Conservation (phyloP, 2,797 vertebrate species). For the Amphiprion clarkii region DNA sequence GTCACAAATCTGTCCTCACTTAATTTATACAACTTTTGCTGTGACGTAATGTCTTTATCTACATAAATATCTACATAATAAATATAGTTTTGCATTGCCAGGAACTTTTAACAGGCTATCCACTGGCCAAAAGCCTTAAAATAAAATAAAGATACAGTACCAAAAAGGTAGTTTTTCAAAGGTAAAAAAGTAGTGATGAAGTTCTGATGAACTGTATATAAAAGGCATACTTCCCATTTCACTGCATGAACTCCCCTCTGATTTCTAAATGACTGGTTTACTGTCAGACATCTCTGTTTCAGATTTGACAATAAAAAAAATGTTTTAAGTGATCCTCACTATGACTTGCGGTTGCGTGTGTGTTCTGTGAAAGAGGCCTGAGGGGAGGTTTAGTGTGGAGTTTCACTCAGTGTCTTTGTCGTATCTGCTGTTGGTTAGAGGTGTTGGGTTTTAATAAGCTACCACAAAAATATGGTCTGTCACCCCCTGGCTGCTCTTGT, state of each 20-base stretch:
- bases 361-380: constrained; percentile 42
- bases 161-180: background rate
- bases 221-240: background rate
- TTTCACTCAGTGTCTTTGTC: constrained; percentile 40
- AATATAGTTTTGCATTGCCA: too few relatives aligned
- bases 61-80: too few relatives aligned
- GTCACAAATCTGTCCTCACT: too few relatives aligned
- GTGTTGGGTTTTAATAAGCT: constrained; percentile 63
- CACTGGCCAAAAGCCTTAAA: too few relatives aligned
- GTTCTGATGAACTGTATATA: background rate
- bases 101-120: too few relatives aligned
- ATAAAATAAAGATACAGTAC: background rate
- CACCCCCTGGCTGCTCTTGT: constrained; percentile 43
- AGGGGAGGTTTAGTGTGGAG: constrained; percentile 44
- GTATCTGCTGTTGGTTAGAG: constrained; percentile 56
- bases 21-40: too few relatives aligned
- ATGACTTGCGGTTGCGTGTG: constrained; percentile 44
- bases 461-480: constrained; percentile 54
- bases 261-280: constrained; percentile 27
- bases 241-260: background rate
- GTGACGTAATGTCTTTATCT: too few relatives aligned
- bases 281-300: constrained; percentile 12
- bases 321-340: constrained; percentile 13
- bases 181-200: background rate
- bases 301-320: constrained; percentile 20